phyloP scores from a whole-genome alignment of 2,113 vertebrate genomes.

The Verasper variegatus region DNA sequence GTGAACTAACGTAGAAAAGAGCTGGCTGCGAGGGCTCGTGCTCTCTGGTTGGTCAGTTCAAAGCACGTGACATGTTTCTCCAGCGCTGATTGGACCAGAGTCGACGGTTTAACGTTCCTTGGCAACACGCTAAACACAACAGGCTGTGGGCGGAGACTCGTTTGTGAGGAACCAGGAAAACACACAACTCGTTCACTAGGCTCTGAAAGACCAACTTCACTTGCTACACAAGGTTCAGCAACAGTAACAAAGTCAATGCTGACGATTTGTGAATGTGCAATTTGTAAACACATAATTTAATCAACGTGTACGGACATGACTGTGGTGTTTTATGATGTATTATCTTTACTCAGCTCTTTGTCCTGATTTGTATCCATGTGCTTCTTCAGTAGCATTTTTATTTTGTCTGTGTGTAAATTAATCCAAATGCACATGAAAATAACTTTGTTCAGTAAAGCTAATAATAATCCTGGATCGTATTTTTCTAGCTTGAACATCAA shows the following conservation, averaged over 20 bases:
- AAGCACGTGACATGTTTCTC: slow-evolving; percentile 19
- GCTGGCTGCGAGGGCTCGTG: too few relatives aligned
- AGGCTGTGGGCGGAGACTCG: not conserved
- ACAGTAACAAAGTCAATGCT: too few relatives aligned
- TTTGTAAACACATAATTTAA: too few relatives aligned
- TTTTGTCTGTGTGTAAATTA: too few relatives aligned
- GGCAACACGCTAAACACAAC: slow-evolving; percentile 46
- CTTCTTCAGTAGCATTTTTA: too few relatives aligned
- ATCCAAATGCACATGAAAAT: too few relatives aligned
- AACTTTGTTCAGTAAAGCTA: too few relatives aligned
- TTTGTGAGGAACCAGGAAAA: not conserved
- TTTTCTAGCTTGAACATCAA: not conserved
- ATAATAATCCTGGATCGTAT: not conserved
- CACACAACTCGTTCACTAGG: not conserved
- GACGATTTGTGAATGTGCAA: too few relatives aligned
- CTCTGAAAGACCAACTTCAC: not conserved
- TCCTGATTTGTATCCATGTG: too few relatives aligned
- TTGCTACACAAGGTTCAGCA: not conserved
- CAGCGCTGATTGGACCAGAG: slow-evolving; percentile 40
- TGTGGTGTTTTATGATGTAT: too few relatives aligned
- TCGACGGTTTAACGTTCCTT: slow-evolving; percentile 17
- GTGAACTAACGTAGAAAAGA: not conserved
- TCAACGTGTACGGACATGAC: too few relatives aligned
- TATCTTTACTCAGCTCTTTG: too few relatives aligned
- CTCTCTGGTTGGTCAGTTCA: slow-evolving; percentile 44